Evolutionary conservation across 92 coral and sea anemone species (phyloP).

Genomic region (Porites cylindrica): DNA sequence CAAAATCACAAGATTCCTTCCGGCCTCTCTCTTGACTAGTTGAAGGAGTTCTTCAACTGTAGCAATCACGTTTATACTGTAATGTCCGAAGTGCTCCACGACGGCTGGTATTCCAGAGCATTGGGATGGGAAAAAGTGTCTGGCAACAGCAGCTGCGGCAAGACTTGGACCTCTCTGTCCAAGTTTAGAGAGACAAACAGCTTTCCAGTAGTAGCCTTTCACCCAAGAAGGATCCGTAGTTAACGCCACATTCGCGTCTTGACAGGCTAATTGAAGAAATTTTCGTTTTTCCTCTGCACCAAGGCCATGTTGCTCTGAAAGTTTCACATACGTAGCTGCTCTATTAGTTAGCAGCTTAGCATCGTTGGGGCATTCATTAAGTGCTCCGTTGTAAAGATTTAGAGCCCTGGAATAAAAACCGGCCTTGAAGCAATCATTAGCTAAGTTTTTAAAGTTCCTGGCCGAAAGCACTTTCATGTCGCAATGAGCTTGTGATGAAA

Average conservation of each 20-base stretch:
- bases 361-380: background rate
- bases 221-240: conserved; percentile 18
- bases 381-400: background rate
- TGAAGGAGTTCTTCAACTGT: background rate
- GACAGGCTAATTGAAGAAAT: background rate
- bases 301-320: background rate
- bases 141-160: conserved; percentile 28
- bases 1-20: background rate
- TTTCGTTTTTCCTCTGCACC: background rate
- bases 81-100: conserved; percentile 8
- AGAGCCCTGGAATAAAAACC: background rate
- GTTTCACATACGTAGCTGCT: conserved; percentile 12
- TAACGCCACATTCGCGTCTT: background rate
- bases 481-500: background rate
- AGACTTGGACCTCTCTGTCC: conserved; percentile 7
- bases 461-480: background rate
- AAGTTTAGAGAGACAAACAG: conserved; percentile 32
- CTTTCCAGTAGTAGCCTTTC: conserved; percentile 30
- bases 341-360: conserved; percentile 15
- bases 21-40: background rate
- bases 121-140: background rate
- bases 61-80: background rate
- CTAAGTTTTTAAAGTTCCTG: background rate
- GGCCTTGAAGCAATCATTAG: background rate
- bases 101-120: conserved; percentile 3